These are phyloP conservation scores for Scleropages formosus DNA, from an alignment of 2,797 vertebrate genomes.

Conservation along the genomic window DNA sequence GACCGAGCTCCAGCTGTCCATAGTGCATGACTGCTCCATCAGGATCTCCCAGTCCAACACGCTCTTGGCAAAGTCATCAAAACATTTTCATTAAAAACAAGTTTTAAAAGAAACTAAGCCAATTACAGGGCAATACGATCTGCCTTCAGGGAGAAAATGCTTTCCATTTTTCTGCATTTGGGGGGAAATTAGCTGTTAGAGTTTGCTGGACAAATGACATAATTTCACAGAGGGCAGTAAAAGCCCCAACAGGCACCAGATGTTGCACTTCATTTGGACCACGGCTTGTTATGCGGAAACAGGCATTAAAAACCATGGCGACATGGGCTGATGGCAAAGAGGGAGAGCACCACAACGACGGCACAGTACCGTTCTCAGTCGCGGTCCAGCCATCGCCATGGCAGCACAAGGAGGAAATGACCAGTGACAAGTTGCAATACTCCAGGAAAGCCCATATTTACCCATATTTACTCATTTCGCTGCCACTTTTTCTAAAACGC, in stretches of 20 bases:
- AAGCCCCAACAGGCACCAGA: slow-evolving; percentile 54
- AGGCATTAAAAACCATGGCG: not conserved
- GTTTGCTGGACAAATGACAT: slow-evolving; percentile 43
- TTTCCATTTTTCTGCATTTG: slow-evolving; percentile 34
- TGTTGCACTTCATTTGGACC: slow-evolving; percentile 50
- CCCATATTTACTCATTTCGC: too few species aligned
- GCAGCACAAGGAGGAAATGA: not conserved
- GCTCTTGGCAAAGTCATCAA: slow-evolving; percentile 33
- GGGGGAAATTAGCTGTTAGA: slow-evolving; percentile 43
- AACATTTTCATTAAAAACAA: slow-evolving; percentile 48
- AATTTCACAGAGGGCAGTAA: slow-evolving; percentile 45
- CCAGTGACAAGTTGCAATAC: not conserved
- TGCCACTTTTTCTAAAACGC: too few species aligned
- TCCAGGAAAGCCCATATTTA: too few species aligned
- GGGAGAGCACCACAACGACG: too few species aligned
- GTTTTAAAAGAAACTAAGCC: slow-evolving; percentile 49
- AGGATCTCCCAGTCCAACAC: not conserved
- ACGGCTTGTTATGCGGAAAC: not conserved
- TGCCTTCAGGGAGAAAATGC: slow-evolving; percentile 38
- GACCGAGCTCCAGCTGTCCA: not conserved
- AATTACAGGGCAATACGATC: slow-evolving; percentile 30
- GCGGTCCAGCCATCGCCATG: too few species aligned
- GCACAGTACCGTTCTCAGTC: not conserved
- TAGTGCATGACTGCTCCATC: not conserved
- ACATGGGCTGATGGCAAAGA: not conserved